These are phyloP conservation scores for Tapera naevia DNA, from an alignment of 2,797 vertebrate species.

Conservation along the genomic window DNA sequence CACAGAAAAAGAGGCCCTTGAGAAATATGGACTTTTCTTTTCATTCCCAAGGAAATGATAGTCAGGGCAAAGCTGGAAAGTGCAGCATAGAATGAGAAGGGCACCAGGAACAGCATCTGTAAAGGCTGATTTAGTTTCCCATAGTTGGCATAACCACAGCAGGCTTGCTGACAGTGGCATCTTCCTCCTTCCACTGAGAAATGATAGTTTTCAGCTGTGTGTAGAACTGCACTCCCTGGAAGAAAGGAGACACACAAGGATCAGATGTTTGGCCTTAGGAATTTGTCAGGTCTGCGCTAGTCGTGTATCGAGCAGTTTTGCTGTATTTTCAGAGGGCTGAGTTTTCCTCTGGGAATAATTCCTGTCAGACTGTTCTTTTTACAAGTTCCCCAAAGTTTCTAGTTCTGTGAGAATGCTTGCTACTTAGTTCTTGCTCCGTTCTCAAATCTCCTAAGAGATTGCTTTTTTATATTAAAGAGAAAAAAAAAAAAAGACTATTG, in stretches of 20 bases:
- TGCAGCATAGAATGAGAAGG: constrained; percentile 29
- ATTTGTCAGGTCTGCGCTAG: background rate
- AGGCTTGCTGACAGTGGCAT: constrained; percentile 88
- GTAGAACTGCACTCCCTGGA: constrained; percentile 94
- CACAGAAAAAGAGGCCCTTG: constrained; percentile 1
- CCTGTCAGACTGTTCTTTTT: background rate
- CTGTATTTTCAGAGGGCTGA: background rate
- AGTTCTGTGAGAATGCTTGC: background rate
- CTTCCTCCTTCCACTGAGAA: constrained; percentile 97
- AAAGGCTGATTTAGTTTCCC: constrained; percentile 83
- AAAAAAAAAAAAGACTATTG: background rate
- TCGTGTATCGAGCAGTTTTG: background rate
- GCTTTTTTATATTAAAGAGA: background rate
- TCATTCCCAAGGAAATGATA: background rate
- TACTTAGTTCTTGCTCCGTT: background rate
- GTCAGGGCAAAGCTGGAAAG: constrained; percentile 38
- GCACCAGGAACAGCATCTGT: constrained; percentile 13
- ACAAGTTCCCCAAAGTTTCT: background rate
- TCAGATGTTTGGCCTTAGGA: background rate
- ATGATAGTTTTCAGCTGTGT: constrained; percentile 96
- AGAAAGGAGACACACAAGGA: background rate
- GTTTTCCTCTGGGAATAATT: background rate
- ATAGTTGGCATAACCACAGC: constrained; percentile 96
- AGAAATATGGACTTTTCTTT: constrained; percentile 24
- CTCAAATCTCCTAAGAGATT: background rate